Percentiles rank a stretch among this genome's conserved stretches.
These are phyloP conservation scores for Myrmecophaga tridactyla DNA, from an alignment of 2,113 vertebrate species.

Conservation along the genomic window DNA sequence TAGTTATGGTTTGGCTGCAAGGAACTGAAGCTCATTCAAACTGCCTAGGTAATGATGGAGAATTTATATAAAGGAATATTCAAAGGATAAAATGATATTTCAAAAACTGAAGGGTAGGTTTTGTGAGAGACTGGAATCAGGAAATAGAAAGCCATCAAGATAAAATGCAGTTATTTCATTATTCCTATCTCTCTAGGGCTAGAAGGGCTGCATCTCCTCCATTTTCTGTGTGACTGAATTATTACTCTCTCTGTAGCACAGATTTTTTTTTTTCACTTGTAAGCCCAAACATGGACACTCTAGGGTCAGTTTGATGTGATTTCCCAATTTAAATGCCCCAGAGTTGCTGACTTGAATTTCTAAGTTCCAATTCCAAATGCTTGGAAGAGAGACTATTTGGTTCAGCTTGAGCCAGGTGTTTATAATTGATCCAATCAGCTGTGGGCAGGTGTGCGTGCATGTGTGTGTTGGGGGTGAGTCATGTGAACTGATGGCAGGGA, in stretches of 20 bases:
- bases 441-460: not conserved
- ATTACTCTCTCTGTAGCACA: not conserved
- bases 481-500: not conserved
- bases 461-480: not conserved
- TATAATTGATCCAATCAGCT: not conserved
- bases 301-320: not conserved
- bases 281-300: not conserved
- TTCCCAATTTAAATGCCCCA: not conserved
- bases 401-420: not conserved
- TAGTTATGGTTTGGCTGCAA: not conserved
- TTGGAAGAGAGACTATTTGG: not conserved
- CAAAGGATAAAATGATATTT: slow-evolving; percentile 1
- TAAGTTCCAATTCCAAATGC: not conserved
- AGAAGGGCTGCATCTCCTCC: not conserved
- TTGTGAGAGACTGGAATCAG: not conserved
- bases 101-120: not conserved
- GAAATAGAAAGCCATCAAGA: not conserved
- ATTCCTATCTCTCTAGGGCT: not conserved
- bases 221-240: not conserved
- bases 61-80: not conserved
- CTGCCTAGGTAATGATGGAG: not conserved
- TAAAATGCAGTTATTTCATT: not conserved
- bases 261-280: not conserved
- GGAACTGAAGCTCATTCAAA: not conserved
- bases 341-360: not conserved